phyloP scores from a whole-genome alignment of 2,797 vertebrate genomes.

The Schizopygopsis pylzovi region DNA sequence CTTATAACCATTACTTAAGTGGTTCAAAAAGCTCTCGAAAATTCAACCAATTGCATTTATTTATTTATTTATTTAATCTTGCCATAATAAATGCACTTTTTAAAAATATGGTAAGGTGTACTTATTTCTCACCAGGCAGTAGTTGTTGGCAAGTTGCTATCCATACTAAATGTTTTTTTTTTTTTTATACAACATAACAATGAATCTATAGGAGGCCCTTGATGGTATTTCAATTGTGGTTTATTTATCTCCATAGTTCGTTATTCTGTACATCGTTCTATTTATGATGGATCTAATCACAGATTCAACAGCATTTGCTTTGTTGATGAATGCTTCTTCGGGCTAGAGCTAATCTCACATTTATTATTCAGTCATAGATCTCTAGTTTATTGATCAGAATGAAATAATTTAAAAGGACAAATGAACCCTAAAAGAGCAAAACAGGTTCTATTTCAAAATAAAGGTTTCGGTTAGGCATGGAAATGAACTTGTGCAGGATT shows the following conservation, averaged over 20 bases:
- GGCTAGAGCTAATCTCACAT: background rate
- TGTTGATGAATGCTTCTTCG: background rate
- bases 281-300: background rate
- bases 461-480: background rate
- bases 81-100: background rate
- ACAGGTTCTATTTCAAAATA: background rate
- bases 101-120: background rate
- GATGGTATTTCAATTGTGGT: background rate
- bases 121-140: background rate
- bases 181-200: background rate
- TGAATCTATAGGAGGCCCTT: background rate
- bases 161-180: background rate
- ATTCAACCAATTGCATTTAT: no score
- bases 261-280: background rate
- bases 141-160: background rate
- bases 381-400: conserved; percentile 6
- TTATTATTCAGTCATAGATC: background rate
- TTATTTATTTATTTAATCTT: background rate
- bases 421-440: background rate
- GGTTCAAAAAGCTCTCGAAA: no score
- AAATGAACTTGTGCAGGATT: background rate
- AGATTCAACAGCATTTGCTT: background rate
- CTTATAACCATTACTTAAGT: no score
- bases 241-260: background rate
- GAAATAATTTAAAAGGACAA: background rate